Evolutionary conservation across 2,888 invertebrate genomes (phyloP).

Genomic region (Gasteruption jaculator): DNA sequence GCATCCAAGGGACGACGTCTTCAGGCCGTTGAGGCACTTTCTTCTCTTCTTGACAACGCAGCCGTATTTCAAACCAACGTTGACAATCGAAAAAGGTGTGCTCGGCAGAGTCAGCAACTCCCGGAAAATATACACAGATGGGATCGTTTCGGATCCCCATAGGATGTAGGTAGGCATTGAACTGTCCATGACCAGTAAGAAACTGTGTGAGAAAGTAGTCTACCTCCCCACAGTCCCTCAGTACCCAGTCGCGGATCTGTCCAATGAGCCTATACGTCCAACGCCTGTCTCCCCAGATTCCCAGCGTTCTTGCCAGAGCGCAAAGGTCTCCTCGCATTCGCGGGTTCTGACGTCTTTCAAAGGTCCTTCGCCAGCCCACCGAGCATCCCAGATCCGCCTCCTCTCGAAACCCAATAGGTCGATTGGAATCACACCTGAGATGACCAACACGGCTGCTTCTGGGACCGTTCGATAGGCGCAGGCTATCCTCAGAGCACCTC

Average conservation of each 20-base stretch:
- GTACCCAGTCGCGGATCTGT: neutral
- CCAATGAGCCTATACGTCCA: neutral
- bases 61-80: no score
- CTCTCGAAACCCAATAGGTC: neutral
- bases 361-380: neutral
- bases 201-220: neutral
- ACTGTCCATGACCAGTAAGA: no score
- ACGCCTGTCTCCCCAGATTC: neutral
- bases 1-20: conserved; percentile 7
- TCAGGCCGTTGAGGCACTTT: neutral
- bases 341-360: no score
- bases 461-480: conserved; percentile 26
- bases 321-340: neutral
- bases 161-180: neutral
- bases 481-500: conserved; percentile 19
- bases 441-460: conserved; percentile 20
- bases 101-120: neutral
- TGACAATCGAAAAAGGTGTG: conserved; percentile 13
- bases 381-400: neutral
- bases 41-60: neutral
- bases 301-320: neutral
- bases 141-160: neutral
- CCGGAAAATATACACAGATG: neutral
- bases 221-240: neutral
- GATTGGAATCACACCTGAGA: no score